Evolutionary conservation across 2,888 invertebrate species (phyloP).

Genomic region (Bembecia ichneumoniformis): DNA sequence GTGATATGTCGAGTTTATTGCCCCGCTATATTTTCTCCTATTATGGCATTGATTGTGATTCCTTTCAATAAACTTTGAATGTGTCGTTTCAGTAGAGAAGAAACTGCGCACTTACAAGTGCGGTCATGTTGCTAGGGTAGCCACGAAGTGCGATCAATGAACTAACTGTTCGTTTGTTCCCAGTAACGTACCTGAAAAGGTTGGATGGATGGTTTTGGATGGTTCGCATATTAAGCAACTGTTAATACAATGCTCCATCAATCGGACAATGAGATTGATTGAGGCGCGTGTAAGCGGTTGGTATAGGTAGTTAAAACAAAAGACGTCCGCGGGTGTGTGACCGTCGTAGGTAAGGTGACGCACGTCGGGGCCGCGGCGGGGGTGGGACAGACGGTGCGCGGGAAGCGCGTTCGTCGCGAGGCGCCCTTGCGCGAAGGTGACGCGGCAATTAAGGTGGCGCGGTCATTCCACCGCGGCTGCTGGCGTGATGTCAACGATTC

Average conservation of each 20-base stretch:
- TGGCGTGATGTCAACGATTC: constrained; percentile 57
- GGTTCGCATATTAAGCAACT: too few species aligned
- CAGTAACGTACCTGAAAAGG: too few species aligned
- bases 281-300: neutral
- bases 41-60: too few species aligned
- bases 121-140: too few species aligned
- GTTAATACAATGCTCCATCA: neutral
- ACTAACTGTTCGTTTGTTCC: too few species aligned
- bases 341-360: constrained; percentile 15
- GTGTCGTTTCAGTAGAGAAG: too few species aligned
- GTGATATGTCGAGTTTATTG: too few species aligned
- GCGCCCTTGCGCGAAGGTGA: constrained; percentile 65
- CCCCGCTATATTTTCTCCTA: too few species aligned
- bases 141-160: too few species aligned
- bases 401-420: constrained; percentile 29
- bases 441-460: constrained; percentile 66
- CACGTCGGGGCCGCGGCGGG: neutral
- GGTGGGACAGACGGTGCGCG: neutral
- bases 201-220: too few species aligned
- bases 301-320: constrained; percentile 20
- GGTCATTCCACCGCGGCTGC: constrained; percentile 45
- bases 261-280: neutral
- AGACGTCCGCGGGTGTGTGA: constrained; percentile 34
- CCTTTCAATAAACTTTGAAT: too few species aligned
- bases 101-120: too few species aligned